Evolutionary conservation across 2,888 invertebrate genomes (phyloP).

Genomic region (Drosophila mimetica): DNA sequence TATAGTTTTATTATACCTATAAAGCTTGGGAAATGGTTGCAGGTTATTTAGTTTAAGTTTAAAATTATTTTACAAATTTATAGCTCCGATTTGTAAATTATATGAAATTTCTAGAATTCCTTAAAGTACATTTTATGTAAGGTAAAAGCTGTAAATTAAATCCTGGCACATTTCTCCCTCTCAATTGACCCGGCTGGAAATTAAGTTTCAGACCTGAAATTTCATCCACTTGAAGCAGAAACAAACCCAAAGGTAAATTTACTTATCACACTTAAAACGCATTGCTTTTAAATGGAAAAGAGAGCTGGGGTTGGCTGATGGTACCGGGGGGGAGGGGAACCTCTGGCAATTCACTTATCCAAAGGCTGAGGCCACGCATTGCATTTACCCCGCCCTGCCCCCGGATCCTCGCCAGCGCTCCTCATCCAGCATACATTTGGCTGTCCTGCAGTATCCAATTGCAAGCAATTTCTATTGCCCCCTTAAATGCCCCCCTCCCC

Average conservation of each 20-base stretch:
- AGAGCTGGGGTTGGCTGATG: background rate
- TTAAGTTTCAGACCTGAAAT: conserved; percentile 23
- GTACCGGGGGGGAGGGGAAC: background rate
- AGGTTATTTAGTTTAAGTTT: no score
- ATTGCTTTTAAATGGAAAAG: conserved; percentile 12
- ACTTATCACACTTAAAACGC: conserved; percentile 48
- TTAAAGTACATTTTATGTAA: background rate
- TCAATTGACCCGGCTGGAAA: conserved; percentile 26
- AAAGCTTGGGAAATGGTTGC: no score
- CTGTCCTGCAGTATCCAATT: conserved; percentile 50
- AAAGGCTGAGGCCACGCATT: conserved; percentile 20
- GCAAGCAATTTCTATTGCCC: conserved; percentile 59
- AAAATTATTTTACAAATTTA: no score
- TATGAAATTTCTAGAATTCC: background rate
- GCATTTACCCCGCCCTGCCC: conserved; percentile 11
- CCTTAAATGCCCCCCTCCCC: background rate
- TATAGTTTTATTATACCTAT: no score
- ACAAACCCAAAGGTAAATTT: conserved; percentile 37
- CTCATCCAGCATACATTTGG: conserved; percentile 41
- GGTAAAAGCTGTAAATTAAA: background rate
- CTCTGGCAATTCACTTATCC: conserved; percentile 45
- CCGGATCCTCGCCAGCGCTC: background rate
- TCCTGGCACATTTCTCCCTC: background rate
- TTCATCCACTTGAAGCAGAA: conserved; percentile 18
- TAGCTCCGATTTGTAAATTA: no score